Evolutionary conservation across 2,797 vertebrate species (phyloP), one percentile per base, ranked within the genome.

Genomic region (Amazonetta brasiliensis): DNA sequence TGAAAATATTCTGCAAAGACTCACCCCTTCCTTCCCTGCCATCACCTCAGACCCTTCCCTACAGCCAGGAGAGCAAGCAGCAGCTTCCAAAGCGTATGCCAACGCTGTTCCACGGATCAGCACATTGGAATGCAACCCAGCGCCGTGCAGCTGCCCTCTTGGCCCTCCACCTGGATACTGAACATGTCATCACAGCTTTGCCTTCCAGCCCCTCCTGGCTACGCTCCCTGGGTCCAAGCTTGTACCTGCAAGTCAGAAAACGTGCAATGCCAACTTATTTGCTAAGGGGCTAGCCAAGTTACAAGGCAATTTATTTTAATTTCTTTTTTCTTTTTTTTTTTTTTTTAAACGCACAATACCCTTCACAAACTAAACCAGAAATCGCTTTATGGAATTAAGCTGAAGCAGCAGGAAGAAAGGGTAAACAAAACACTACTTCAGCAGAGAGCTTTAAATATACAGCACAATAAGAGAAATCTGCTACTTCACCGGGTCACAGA

Each of bases 231-330:
- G 78, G 91, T 62, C 94, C 96, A 95, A 97, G 95, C 94, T 94
- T 91, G 86, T 92, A 97, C 89, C 96, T 97, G 95, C 80, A 97
- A 96, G 96, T 94, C 97, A 97, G 90, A 95, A 97, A 97, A 97
- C 0, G 81, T 73, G 66, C 73, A 80, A 90, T 76, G 92, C 90
- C 96, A 97, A 90, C 90, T 94, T 96, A 84, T 88, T 96, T 93
- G 78, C 95, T 71, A 94, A 3, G 44, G 94, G 95, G 86, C 82
- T 94, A 72, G 95, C 92, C 95, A 96, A 97, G 92, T 96, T 95
- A 95, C 94, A 95, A 91, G 69, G 94, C 86, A 91, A 66, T 54
- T 89, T 92, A 48, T 92, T 60, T 39, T n/a, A 12, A 26, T 60
- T 11, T 60, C 17, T 17, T 25, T 58, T 22, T 25, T n/a, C n/a